These are phyloP conservation scores for Rutilus rutilus DNA, from an alignment of 2,113 vertebrate genomes.

Conservation along the genomic window DNA sequence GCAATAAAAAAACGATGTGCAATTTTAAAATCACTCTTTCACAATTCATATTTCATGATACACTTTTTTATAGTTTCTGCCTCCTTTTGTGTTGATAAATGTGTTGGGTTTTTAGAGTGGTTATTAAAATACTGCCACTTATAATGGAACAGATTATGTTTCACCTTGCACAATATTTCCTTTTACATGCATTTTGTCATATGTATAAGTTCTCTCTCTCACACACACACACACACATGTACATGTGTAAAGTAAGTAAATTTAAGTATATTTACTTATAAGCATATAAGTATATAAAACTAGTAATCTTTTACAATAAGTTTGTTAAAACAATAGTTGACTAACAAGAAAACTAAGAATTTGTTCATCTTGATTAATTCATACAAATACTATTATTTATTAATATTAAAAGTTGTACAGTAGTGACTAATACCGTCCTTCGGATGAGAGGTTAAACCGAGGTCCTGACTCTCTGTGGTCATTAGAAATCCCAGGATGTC, in stretches of 20 bases:
- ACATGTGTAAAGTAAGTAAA: too few relatives aligned
- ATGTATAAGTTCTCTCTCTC: neutral
- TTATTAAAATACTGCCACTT: neutral
- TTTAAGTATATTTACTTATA: too few relatives aligned
- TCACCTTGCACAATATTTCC: neutral
- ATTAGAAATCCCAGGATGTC: too few relatives aligned
- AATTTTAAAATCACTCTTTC: neutral
- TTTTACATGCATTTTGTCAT: neutral
- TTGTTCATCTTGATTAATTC: too few relatives aligned
- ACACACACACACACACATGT: too few relatives aligned
- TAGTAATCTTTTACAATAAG: neutral
- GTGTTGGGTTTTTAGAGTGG: neutral
- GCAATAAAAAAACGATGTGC: neutral
- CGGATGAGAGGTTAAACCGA: too few relatives aligned
- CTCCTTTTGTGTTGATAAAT: neutral
- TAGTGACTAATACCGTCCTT: neutral
- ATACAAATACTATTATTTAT: too few relatives aligned
- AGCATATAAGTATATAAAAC: too few relatives aligned
- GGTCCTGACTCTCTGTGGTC: too few relatives aligned
- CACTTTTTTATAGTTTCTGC: neutral
- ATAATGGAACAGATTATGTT: neutral
- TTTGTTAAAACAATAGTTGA: neutral
- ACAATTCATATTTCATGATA: slow-evolving; percentile 2
- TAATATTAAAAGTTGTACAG: too few relatives aligned
- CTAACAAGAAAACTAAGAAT: neutral